A percentile compares a stretch with the other conserved stretches of the same genome.
Evolutionary conservation across 2,888 invertebrate genomes (phyloP).

Genomic region (Hetaerina titia): DNA sequence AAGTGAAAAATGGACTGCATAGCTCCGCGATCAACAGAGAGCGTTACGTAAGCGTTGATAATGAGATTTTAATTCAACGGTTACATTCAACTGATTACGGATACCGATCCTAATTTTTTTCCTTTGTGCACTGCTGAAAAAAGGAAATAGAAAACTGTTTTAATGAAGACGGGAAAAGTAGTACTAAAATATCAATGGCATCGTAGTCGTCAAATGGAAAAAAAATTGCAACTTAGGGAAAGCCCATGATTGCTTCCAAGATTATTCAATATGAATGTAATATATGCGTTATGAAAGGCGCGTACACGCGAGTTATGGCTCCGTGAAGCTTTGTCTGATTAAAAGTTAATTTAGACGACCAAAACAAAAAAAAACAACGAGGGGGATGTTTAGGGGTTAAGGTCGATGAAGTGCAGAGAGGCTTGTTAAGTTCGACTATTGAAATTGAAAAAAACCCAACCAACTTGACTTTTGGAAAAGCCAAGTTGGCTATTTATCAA

Average conservation of each 20-base stretch:
- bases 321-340: background rate
- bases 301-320: background rate
- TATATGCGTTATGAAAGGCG: background rate
- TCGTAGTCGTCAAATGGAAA: background rate
- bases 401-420: background rate
- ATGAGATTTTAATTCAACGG: constrained; percentile 27
- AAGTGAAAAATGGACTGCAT: background rate
- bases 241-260: background rate
- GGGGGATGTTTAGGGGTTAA: background rate
- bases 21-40: background rate
- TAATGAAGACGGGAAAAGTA: background rate
- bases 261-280: background rate
- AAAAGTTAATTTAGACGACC: background rate
- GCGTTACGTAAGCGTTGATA: constrained; percentile 21
- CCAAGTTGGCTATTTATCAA: too few species aligned
- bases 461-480: too few species aligned
- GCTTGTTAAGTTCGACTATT: too few species aligned
- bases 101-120: background rate
- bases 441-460: too few species aligned
- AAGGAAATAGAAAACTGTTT: background rate
- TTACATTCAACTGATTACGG: background rate
- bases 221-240: background rate
- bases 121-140: background rate
- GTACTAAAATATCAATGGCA: background rate
- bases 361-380: background rate